A percentile compares a stretch with the other conserved stretches of the same genome.
Conservation (phyloP, 1,140 invertebrate genomes). For the Centruroides sculpturatus region DNA sequence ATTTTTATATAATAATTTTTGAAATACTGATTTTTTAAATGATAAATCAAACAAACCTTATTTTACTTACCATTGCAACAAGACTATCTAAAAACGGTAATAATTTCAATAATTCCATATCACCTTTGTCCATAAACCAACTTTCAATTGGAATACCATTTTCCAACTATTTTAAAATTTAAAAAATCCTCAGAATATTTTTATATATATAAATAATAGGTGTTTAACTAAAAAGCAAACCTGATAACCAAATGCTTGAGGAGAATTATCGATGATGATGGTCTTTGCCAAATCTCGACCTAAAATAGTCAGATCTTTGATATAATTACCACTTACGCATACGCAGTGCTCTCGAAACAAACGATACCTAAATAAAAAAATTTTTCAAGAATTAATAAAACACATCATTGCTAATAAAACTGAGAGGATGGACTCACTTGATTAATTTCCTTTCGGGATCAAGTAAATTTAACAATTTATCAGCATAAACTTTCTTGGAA, state of each 20-base stretch:
- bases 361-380: constrained; percentile 39
- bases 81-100: constrained; percentile 85
- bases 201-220: not conserved
- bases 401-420: not conserved
- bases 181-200: not conserved
- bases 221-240: constrained; percentile 28
- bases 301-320: constrained; percentile 87
- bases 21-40: too few relatives aligned
- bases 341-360: constrained; percentile 91
- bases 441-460: constrained; percentile 80
- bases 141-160: constrained; percentile 96
- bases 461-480: constrained; percentile 81
- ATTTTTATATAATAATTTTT: too few relatives aligned
- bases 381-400: not conserved
- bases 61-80: constrained; percentile 31
- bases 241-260: constrained; percentile 82
- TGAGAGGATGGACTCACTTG: constrained; percentile 42
- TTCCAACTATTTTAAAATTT: constrained; percentile 52
- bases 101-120: constrained; percentile 80
- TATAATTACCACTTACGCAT: constrained; percentile 89
- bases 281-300: constrained; percentile 83
- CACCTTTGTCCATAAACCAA: constrained; percentile 85
- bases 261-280: constrained; percentile 85
- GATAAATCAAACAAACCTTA: too few relatives aligned
- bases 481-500: constrained; percentile 88